Conservation (phyloP, 2,888 invertebrate genomes). For the Agrochola lota region DNA sequence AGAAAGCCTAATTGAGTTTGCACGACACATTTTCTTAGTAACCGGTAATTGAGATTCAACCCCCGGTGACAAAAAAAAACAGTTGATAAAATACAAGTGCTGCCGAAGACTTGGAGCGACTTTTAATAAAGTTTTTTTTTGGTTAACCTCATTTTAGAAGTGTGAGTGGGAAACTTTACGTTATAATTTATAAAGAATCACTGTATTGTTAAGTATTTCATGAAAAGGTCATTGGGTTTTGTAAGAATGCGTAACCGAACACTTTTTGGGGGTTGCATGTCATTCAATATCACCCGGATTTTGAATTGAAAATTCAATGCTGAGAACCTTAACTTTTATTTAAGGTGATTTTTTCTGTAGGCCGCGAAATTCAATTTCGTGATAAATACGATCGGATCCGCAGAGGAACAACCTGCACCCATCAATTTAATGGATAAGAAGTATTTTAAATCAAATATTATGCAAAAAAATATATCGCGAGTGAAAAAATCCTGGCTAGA, state of each 20-base stretch:
- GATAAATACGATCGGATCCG: too few species aligned
- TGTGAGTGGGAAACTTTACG: slow-evolving; percentile 33
- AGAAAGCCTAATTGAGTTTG: slow-evolving; percentile 65
- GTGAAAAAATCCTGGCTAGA: too few species aligned
- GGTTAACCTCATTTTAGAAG: slow-evolving; percentile 49
- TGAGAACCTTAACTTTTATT: neutral
- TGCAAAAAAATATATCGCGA: too few species aligned
- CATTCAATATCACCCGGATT: neutral
- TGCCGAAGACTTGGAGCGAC: slow-evolving; percentile 49
- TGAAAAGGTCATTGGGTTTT: neutral
- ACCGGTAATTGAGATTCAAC: slow-evolving; percentile 67
- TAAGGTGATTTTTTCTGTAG: neutral
- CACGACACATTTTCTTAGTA: slow-evolving; percentile 66
- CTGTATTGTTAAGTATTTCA: neutral
- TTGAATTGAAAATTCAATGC: neutral
- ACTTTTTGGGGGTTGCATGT: neutral
- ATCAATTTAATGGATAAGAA: too few species aligned
- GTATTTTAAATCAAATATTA: too few species aligned
- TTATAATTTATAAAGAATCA: slow-evolving; percentile 17
- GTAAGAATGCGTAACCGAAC: neutral
- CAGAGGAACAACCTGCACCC: too few species aligned
- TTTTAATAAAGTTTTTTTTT: slow-evolving; percentile 66
- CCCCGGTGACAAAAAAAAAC: slow-evolving; percentile 53
- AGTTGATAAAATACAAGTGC: slow-evolving; percentile 61
- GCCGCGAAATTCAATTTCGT: neutral